Evolutionary conservation across 2,797 vertebrate species (phyloP), one percentile per base, ranked within the genome.

Genomic region (Bryconaethiops microstoma): DNA sequence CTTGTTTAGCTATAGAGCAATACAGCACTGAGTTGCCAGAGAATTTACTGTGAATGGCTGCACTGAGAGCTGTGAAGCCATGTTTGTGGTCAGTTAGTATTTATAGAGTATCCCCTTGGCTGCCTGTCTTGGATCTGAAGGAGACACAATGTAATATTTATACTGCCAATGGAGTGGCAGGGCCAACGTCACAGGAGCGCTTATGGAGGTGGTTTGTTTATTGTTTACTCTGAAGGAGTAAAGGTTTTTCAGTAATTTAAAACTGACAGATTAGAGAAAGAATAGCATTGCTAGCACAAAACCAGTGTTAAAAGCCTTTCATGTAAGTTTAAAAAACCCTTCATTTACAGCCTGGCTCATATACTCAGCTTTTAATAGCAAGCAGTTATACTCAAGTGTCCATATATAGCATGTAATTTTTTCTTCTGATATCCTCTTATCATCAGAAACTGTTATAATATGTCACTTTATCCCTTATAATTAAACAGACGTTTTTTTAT

Each of bases 31-130:
- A 69, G 81, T 63, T 71, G 77, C 73, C 63, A 60, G 78, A 81
- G 79, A 76, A 45, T 62, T 63, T 75, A 39, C 71, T 73, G 65
- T 78, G 55, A 86, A 84, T 75, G 81, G 91, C 89, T 88, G 85
- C 90, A 82, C 91, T 65, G 84, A 87, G 89, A 86, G 85, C 87
- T 82, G 80, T 85, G 87, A 93, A 91, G 90, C 88, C 88, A 90
- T 91, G 91, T 92, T 63, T 73, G 88, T 88, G 90, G 90, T 91
- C 91, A 89, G 90, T 76, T 84, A 82, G 81, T 92, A 92, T 93
- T 93, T 93, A 92, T 93, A 92, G 92, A 92, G 89, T 23, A 86
- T 92, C 90, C 92, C 92, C 88, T 35, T 87, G 91, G 88, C 91
- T 77, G 87, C 86, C 81, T 91, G 92, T 91, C 91, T 92, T 90